These are phyloP conservation scores for Clistopyga incitator DNA, from an alignment of 2,888 invertebrate species.

Conservation along the genomic window DNA sequence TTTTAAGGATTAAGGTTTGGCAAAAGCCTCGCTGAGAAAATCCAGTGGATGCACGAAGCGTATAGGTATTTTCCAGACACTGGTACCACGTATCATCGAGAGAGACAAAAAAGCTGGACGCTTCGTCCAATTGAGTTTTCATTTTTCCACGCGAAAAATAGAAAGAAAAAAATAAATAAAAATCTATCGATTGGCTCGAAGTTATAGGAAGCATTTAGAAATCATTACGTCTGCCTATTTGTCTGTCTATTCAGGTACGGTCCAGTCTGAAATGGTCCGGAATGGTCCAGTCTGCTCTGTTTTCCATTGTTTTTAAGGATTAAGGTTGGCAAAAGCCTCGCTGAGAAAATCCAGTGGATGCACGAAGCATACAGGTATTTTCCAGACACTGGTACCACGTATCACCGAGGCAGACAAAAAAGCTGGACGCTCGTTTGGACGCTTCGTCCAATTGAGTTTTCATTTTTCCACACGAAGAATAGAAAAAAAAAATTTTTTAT, in stretches of 20 bases:
- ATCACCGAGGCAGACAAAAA: background rate
- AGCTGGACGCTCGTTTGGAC: too few relatives aligned
- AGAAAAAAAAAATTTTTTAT: slow-evolving; percentile 1
- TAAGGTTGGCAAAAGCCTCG: slow-evolving; percentile 24
- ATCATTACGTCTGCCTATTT: slow-evolving; percentile 8
- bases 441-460: slow-evolving; percentile 19
- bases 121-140: slow-evolving; percentile 14
- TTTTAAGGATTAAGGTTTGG: slow-evolving; percentile 22
- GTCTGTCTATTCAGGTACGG: too few relatives aligned
- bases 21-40: slow-evolving; percentile 29
- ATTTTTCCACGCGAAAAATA: background rate
- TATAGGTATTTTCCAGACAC: slow-evolving; percentile 26
- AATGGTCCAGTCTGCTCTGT: too few relatives aligned
- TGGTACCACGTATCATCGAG: background rate
- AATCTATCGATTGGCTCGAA: too few relatives aligned
- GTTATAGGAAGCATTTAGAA: slow-evolving; percentile 41
- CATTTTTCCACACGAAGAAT: background rate
- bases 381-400: slow-evolving; percentile 3
- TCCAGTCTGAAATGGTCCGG: too few relatives aligned
- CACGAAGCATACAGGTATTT: slow-evolving; percentile 31
- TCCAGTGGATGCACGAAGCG: slow-evolving; percentile 35
- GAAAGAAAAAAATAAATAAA: too few relatives aligned
- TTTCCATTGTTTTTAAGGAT: background rate
- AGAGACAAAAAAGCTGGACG: slow-evolving; percentile 1
- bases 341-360: slow-evolving; percentile 41